These are phyloP conservation scores for Adineta ricciae DNA, from an alignment of 2,888 invertebrate species.

Conservation along the genomic window DNA sequence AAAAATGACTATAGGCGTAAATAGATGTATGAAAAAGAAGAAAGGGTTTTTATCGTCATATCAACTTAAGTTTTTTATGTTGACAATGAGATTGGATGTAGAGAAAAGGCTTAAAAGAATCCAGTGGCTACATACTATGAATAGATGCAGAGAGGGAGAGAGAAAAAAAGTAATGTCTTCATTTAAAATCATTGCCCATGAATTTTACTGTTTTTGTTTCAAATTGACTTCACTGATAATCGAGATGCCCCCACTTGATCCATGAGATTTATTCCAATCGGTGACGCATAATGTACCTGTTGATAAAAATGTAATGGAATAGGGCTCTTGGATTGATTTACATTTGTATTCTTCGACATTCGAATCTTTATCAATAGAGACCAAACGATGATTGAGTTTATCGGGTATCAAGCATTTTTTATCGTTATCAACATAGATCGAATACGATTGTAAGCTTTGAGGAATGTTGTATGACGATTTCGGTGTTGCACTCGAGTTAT, in stretches of 20 bases:
- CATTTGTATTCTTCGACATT: conserved; percentile 7
- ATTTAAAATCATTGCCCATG: not conserved
- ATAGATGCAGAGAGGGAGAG: not conserved
- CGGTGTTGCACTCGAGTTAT: not conserved
- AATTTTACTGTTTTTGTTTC: not conserved
- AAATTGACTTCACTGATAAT: not conserved
- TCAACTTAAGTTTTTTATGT: not conserved
- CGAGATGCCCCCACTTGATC: not conserved
- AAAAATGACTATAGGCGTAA: not conserved
- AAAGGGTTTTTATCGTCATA: not conserved
- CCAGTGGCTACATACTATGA: not conserved
- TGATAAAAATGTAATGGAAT: conserved; percentile 12
- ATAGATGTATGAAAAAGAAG: not conserved
- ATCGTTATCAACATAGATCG: not conserved
- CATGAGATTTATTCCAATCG: conserved; percentile 6
- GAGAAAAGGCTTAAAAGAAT: not conserved
- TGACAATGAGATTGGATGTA: not conserved
- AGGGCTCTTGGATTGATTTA: conserved; percentile 1
- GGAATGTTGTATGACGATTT: conserved; percentile 10
- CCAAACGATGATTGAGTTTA: conserved; percentile 11
- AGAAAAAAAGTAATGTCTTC: not conserved
- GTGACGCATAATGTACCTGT: conserved; percentile 7
- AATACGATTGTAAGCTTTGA: conserved; percentile 8
- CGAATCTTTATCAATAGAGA: conserved; percentile 3
- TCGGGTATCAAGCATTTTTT: conserved; percentile 3